Base-by-base conservation (phyloP, 2,113 vertebrate species). In the Amphilophus citrinellus region DNA sequence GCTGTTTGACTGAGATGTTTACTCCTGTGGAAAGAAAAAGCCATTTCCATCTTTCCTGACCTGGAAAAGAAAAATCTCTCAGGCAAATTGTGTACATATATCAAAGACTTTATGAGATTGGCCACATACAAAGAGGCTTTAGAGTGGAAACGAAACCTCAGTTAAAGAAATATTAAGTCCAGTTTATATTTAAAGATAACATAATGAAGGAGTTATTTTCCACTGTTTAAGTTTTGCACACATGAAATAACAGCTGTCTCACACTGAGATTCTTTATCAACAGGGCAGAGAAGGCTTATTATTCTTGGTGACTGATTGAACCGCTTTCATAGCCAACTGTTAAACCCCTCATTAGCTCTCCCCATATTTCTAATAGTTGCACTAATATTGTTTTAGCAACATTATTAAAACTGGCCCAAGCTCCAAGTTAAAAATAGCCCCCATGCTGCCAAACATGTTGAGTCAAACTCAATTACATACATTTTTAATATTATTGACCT, bases 31-130 rank as follows among this genome's bases (percentile, higher is more conserved):
- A 93, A 91, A 90, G 82, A 84, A 90, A 94, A 92, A 79, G 58
- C 68, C 73, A 92, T 93, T 91, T 94, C 82, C 86, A 85, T 90
- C 87, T 86, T 87, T 85, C 81, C 77, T 94, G 92, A 93, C 90
- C 89, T 90, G 90, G 84, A 92, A 91, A 94, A 85, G 84, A 87
- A 91, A 92, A 89, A 90, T 82, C 76, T 88, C 63, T 88, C 73
- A 62, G 76, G 63, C 66, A 92, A 83, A 86, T 83, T 84, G 86
- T 88, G 37, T 81, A 63, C 81, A 91, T 84, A 83, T 75, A 90
- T 94, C 85, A 88, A 75, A 50, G 18, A 76, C 32, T 91, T 89
- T 87, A 89, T 88, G 59, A 88, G 81, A 86, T 57, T 63, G 88
- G 61, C 80, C 83, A 47, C 79, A 82, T 81, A 65, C 39, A 83